phyloP scores from a whole-genome alignment of 2,888 invertebrate species.

The Ectropis crepuscularia region DNA sequence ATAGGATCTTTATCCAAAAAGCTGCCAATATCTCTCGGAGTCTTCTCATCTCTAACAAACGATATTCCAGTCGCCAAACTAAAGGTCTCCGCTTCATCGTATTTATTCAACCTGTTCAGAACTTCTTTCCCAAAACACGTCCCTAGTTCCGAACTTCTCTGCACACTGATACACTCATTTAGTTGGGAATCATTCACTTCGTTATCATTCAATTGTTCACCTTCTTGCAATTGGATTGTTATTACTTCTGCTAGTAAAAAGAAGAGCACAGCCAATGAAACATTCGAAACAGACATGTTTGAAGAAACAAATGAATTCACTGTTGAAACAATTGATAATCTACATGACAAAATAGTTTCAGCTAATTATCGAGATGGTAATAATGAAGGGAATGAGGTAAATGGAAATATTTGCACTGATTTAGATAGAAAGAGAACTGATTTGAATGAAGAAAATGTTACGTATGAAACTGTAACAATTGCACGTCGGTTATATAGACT shows the following conservation, averaged over 20 bases:
- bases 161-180: conserved; percentile 72
- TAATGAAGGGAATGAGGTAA: background rate
- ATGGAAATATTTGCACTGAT: conserved; percentile 2
- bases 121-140: conserved; percentile 90
- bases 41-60: conserved; percentile 87
- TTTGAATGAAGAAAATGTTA: conserved; percentile 63
- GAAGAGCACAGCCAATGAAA: conserved; percentile 20
- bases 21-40: conserved; percentile 87
- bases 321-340: conserved; percentile 1
- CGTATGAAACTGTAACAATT: conserved; percentile 68
- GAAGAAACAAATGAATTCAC: background rate
- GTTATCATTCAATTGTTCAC: conserved; percentile 70
- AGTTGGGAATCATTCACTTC: conserved; percentile 62
- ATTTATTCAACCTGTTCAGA: conserved; percentile 86
- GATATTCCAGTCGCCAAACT: conserved; percentile 87
- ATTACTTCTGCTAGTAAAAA: conserved; percentile 59
- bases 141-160: conserved; percentile 75
- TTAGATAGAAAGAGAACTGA: conserved; percentile 51
- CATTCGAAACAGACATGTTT: conserved; percentile 43
- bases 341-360: conserved; percentile 28
- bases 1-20: conserved; percentile 90
- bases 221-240: conserved; percentile 72
- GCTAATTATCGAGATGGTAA: background rate
- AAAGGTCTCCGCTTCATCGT: conserved; percentile 87
- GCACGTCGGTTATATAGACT: conserved; percentile 78